A percentile compares a stretch with the other conserved stretches of the same genome.
These are phyloP conservation scores for Pocillopora verrucosa DNA, from an alignment of 64 coral and sea anemone species.

Conservation along the genomic window DNA sequence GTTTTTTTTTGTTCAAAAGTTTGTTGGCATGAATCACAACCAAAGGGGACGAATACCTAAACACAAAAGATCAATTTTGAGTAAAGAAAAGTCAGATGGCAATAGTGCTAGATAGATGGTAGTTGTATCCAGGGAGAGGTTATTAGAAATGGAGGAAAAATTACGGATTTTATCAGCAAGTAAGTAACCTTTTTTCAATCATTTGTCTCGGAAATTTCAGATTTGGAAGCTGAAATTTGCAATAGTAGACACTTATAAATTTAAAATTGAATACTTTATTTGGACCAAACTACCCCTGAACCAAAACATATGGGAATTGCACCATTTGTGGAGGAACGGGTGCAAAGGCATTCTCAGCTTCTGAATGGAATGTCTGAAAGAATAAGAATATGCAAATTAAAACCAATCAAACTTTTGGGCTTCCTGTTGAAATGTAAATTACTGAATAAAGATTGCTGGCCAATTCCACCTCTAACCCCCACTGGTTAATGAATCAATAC, in stretches of 20 bases:
- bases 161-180: constrained; percentile 22
- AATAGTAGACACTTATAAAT: background rate
- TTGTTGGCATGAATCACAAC: constrained; percentile 34
- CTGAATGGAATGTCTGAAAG: no score
- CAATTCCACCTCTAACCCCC: no score
- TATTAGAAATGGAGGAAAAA: constrained; percentile 22
- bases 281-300: no score
- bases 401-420: no score
- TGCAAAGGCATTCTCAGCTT: no score
- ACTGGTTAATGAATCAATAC: no score
- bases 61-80: background rate
- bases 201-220: background rate
- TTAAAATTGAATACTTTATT: no score
- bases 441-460: no score
- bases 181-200: background rate
- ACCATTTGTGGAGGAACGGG: no score
- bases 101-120: background rate
- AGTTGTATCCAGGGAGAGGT: background rate
- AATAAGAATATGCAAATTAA: no score
- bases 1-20: background rate
- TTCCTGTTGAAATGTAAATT: no score
- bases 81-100: background rate
- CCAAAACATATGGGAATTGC: no score
- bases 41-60: background rate
- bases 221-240: background rate